phyloP scores from a whole-genome alignment of 1,140 invertebrate genomes.

The Pseudoatta argentina region DNA sequence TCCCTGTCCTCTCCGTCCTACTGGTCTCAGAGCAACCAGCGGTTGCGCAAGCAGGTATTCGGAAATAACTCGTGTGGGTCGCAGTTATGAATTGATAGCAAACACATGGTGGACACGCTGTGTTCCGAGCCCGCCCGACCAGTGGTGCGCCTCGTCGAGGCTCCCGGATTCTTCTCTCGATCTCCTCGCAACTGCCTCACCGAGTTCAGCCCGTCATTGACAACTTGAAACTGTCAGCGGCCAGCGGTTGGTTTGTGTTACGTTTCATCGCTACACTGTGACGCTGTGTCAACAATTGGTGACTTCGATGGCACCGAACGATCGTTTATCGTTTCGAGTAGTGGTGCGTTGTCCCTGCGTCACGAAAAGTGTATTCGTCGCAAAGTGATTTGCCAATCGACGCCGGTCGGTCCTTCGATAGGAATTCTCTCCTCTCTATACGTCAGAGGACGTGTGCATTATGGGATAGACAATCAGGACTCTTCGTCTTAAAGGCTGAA shows the following conservation, averaged over 20 bases:
- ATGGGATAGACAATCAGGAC: constrained; percentile 8
- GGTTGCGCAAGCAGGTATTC: constrained; percentile 80
- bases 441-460: background rate
- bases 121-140: constrained; percentile 18
- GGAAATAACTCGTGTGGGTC: constrained; percentile 78
- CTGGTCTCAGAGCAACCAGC: constrained; percentile 35
- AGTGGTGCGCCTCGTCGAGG: background rate
- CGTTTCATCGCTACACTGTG: constrained; percentile 7
- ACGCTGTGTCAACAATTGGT: background rate
- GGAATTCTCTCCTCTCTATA: background rate
- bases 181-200: background rate
- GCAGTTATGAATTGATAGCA: constrained; percentile 83
- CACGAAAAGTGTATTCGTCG: background rate
- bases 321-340: background rate
- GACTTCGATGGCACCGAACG: background rate
- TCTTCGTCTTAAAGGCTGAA: background rate
- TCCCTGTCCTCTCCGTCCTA: background rate
- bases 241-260: background rate
- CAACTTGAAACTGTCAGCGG: constrained; percentile 3
- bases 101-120: constrained; percentile 81
- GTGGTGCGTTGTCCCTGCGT: background rate
- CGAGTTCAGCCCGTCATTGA: constrained; percentile 1
- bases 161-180: constrained; percentile 10
- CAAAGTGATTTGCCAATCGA: background rate
- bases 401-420: background rate